Percentiles rank a stretch among this genome's conserved stretches.
Evolutionary conservation across 2,797 vertebrate genomes (phyloP).

Genomic region (Dromococcyx pavoninus): DNA sequence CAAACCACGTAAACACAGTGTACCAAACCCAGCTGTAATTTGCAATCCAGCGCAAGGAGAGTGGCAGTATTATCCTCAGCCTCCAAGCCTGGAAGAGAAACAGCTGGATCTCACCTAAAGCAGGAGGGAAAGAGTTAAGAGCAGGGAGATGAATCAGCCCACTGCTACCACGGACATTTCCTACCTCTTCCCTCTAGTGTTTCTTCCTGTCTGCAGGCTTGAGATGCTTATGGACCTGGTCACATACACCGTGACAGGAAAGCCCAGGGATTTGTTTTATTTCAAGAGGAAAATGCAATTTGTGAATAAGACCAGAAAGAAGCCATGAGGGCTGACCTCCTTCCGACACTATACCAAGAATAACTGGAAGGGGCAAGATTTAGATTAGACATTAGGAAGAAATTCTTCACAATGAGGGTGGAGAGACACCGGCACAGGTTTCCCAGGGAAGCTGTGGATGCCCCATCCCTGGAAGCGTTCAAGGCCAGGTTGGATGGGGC

Average conservation of each 20-base stretch:
- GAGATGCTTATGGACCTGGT: not conserved
- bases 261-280: not conserved
- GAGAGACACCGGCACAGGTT: too few species aligned
- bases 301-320: constrained; percentile 6
- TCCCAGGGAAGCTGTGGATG: too few species aligned
- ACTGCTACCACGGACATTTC: constrained; percentile 7
- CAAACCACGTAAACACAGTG: not conserved
- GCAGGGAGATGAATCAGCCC: constrained; percentile 13
- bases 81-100: not conserved
- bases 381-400: too few species aligned
- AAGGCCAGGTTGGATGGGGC: too few species aligned
- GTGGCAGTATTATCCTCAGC: rapidly evolving
- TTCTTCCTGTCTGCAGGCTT: constrained; percentile 17
- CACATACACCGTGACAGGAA: not conserved
- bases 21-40: not conserved
- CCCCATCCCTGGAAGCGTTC: too few species aligned
- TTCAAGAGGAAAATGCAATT: not conserved
- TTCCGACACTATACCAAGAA: not conserved
- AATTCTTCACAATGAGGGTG: too few species aligned
- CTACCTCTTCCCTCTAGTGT: constrained; percentile 2
- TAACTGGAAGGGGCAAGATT: too few species aligned
- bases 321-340: not conserved
- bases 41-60: not conserved
- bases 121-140: constrained; percentile 23
- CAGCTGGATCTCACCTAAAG: not conserved